Evolutionary conservation across 2,888 invertebrate genomes (phyloP), one percentile per base, ranked within the genome.

Genomic region (Cyclophora punctaria): DNA sequence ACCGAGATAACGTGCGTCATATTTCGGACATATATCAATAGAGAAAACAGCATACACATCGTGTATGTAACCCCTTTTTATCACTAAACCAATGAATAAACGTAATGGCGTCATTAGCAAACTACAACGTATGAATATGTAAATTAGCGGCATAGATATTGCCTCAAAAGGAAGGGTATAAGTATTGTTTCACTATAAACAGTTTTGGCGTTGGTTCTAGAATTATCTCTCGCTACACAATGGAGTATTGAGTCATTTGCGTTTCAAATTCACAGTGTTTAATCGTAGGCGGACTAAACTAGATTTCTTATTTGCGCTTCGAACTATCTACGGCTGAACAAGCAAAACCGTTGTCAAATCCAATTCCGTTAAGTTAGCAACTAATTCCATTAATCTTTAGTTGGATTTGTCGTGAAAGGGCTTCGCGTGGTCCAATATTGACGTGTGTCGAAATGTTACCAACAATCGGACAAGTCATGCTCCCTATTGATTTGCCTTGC

Each of bases 311-410:
- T 44, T 44, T 34, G 44, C 34, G 49, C 48, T 48, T 46, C 48
- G 49, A 48, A 49, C 40, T 34, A 44, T 45, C 48, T 47, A 47
- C 48, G 50, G 47, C 57, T 50, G 53, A 55, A 50, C 46, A 57
- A 54, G 53, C 58, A 55, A 56, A 60, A 53, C 56, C 46, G 37
- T 56, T 58, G 58, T 60, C 56, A 57, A 64, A 71, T 70, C 64
- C 70, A 65, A 71, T 70, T 67, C 62, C 59, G 58, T 61, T 63
- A 60, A 61, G 64, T 67, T 61, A 56, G 50, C 52, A 66, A 56
- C 58, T 64, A 62, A 66, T 62, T 60, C 60, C 59, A 67, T 66
- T 70, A 66, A 71, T 68, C 63, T 62, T 58, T 51, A 57, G 55
- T 57, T 53, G 60, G 60, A 63, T 64, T 64, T 65, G 57, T 58